A percentile compares a stretch with the other conserved stretches of the same genome.
Conservation (phyloP, 2,888 invertebrate species). For the Sesia apiformis region DNA sequence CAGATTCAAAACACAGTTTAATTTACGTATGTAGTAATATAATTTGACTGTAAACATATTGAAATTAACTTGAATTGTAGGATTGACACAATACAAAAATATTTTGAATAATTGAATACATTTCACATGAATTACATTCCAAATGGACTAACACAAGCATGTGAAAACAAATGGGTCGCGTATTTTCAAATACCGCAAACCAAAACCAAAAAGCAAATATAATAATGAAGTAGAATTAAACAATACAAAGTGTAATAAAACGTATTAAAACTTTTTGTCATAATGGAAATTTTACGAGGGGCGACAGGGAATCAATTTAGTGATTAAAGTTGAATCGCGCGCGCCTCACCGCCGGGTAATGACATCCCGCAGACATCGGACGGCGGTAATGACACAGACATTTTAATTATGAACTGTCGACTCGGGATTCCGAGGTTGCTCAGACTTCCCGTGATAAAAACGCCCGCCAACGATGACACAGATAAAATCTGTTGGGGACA, state of each 20-base stretch:
- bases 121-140: no score
- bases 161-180: no score
- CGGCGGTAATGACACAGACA: conserved; percentile 55
- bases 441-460: conserved; percentile 46
- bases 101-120: no score
- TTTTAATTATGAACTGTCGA: conserved; percentile 71
- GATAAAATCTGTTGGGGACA: conserved; percentile 63
- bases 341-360: conserved; percentile 36
- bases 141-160: no score
- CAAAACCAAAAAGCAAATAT: no score
- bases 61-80: no score
- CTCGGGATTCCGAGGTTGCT: conserved; percentile 35
- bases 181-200: no score
- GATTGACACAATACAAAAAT: no score
- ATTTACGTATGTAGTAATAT: no score
- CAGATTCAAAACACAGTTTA: no score
- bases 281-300: conserved; percentile 39
- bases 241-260: neutral
- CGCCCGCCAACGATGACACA: conserved; percentile 43
- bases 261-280: conserved; percentile 21
- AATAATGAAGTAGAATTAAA: neutral
- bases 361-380: conserved; percentile 54
- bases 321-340: conserved; percentile 42
- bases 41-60: no score
- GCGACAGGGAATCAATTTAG: conserved; percentile 60